Evolutionary conservation across 2,888 invertebrate genomes (phyloP).

Genomic region (Melieria crassipennis): DNA sequence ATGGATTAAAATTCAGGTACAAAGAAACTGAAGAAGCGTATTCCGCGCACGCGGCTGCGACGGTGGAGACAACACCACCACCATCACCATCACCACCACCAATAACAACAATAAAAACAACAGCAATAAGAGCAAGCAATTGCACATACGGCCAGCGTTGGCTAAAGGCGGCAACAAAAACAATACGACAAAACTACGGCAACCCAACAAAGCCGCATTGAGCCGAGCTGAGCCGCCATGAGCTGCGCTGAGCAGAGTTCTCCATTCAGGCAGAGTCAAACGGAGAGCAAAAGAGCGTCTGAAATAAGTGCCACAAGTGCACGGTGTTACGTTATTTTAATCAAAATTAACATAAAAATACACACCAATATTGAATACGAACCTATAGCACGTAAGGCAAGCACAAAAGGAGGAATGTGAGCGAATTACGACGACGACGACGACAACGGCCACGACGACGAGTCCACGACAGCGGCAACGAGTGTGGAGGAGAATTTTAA

Average conservation of each 20-base stretch:
- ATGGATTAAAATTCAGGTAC: conserved; percentile 36
- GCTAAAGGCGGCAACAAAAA: neutral
- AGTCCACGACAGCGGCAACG: conserved; percentile 19
- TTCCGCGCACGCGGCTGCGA: conserved; percentile 4
- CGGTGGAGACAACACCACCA: no score
- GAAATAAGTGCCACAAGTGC: no score
- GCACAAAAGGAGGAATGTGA: neutral
- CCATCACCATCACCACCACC: no score
- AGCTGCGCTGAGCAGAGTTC: no score
- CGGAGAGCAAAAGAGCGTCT: no score
- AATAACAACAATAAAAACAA: neutral
- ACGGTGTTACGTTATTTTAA: no score
- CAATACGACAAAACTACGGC: neutral
- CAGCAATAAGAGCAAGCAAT: neutral
- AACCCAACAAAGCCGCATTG: no score
- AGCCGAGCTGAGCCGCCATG: no score
- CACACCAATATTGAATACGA: neutral
- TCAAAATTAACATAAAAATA: no score
- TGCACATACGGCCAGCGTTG: neutral
- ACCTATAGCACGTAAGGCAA: neutral
- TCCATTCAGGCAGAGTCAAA: no score
- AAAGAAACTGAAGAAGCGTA: conserved; percentile 20
- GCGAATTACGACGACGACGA: conserved; percentile 3
- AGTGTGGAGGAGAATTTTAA: neutral
- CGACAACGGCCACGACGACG: conserved; percentile 21